These are phyloP conservation scores for Australoheros facetus DNA, from an alignment of 2,797 vertebrate genomes.

Conservation along the genomic window DNA sequence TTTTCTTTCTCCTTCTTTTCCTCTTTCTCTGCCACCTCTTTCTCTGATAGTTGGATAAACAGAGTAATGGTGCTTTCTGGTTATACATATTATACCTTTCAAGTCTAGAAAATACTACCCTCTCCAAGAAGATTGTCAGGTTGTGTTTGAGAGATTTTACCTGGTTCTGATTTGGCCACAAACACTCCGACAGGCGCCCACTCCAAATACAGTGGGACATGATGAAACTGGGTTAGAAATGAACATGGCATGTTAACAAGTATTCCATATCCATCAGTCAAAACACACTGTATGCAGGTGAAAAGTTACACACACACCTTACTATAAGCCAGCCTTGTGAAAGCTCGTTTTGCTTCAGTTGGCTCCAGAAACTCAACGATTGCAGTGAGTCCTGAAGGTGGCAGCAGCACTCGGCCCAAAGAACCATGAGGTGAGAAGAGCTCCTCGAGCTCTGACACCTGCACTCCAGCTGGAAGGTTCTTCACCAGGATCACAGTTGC, in stretches of 20 bases:
- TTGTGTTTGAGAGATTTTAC: conserved; percentile 30
- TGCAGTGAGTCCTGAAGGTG: conserved; percentile 91
- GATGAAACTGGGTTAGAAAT: conserved; percentile 85
- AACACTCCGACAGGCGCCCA: conserved; percentile 95
- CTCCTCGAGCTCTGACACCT: conserved; percentile 79
- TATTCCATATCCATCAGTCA: neutral
- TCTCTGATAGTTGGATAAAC: conserved; percentile 36
- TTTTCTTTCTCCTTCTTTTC: conserved; percentile 39
- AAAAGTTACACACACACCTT: conserved; percentile 80
- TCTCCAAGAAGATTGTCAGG: neutral
- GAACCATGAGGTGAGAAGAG: conserved; percentile 86
- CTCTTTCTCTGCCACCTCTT: conserved; percentile 51
- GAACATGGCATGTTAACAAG: neutral
- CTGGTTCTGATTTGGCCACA: conserved; percentile 65
- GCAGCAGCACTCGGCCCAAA: conserved; percentile 91
- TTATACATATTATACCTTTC: neutral
- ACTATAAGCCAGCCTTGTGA: conserved; percentile 90
- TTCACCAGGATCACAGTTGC: conserved; percentile 91
- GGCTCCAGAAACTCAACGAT: conserved; percentile 93
- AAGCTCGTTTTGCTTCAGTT: conserved; percentile 91
- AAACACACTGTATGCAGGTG: neutral
- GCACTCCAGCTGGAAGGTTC: conserved; percentile 89
- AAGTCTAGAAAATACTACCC: neutral
- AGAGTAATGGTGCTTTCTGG: neutral
- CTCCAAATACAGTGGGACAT: conserved; percentile 91